Evolutionary conservation across 2,888 invertebrate genomes (phyloP).

Genomic region (Cylindroiulus punctatus): DNA sequence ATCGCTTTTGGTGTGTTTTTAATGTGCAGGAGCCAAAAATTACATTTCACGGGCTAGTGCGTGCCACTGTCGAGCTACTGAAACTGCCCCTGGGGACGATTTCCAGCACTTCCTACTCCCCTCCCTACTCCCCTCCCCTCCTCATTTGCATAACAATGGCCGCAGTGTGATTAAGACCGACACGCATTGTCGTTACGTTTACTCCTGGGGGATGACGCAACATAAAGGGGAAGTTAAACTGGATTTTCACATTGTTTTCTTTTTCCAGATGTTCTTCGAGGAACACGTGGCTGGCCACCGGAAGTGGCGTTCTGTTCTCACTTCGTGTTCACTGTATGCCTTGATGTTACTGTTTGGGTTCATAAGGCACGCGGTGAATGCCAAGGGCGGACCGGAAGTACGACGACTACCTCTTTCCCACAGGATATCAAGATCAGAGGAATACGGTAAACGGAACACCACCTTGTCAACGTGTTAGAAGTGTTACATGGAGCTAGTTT

Average conservation of each 20-base stretch:
- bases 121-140: background rate
- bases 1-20: background rate
- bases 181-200: constrained; percentile 12
- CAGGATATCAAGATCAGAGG: background rate
- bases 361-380: constrained; percentile 99
- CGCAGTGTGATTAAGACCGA: background rate
- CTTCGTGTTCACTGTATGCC: constrained; percentile 68
- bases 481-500: too few relatives aligned
- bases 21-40: background rate
- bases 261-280: background rate
- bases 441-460: background rate
- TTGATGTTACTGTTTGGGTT: constrained; percentile 81
- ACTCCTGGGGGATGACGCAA: background rate
- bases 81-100: background rate
- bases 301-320: constrained; percentile 24
- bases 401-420: background rate
- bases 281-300: background rate
- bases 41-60: background rate
- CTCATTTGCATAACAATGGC: constrained; percentile 23
- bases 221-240: background rate
- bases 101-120: background rate
- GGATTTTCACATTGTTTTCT: background rate
- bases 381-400: constrained; percentile 79
- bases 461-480: background rate
- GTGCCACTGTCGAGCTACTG: background rate